Conservation (phyloP, 2,113 vertebrate species). For the Spermophilus dauricus region DNA sequence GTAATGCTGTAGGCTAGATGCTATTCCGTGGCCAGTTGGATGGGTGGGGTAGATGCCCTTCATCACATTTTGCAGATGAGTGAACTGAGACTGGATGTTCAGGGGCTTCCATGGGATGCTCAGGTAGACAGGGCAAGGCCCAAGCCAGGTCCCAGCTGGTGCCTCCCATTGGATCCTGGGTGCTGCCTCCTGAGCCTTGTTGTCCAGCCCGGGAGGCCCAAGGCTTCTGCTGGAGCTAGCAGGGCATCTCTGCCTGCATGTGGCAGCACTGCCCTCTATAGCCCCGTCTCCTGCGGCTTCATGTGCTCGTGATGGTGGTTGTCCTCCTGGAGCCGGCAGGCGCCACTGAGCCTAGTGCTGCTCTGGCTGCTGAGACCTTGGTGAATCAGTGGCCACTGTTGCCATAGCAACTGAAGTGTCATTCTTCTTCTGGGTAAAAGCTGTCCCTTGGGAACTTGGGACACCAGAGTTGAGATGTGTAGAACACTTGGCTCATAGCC, state of each 20-base stretch:
- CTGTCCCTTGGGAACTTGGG: constrained; percentile 65
- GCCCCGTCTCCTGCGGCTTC: background rate
- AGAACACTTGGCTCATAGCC: background rate
- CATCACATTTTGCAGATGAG: background rate
- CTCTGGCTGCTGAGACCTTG: constrained; percentile 72
- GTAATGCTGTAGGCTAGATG: rapidly evolving
- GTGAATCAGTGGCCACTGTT: constrained; percentile 79
- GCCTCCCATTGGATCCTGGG: background rate
- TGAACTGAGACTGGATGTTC: background rate
- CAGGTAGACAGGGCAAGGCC: background rate
- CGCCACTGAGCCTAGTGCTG: background rate
- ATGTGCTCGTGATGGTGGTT: background rate
- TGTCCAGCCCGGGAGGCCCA: background rate
- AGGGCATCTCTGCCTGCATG: rapidly evolving
- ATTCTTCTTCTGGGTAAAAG: constrained; percentile 74
- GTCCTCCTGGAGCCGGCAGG: constrained; percentile 33
- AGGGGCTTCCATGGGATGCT: too few species aligned
- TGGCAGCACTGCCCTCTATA: background rate
- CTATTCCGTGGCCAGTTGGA: background rate
- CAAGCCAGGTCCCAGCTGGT: background rate
- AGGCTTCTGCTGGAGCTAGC: background rate
- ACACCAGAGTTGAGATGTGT: constrained; percentile 52
- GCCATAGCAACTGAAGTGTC: constrained; percentile 86
- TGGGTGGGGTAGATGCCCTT: rapidly evolving
- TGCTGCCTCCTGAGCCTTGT: background rate